Evolutionary conservation across 2,888 invertebrate genomes (phyloP).

Genomic region (Drosophila phalerata): DNA sequence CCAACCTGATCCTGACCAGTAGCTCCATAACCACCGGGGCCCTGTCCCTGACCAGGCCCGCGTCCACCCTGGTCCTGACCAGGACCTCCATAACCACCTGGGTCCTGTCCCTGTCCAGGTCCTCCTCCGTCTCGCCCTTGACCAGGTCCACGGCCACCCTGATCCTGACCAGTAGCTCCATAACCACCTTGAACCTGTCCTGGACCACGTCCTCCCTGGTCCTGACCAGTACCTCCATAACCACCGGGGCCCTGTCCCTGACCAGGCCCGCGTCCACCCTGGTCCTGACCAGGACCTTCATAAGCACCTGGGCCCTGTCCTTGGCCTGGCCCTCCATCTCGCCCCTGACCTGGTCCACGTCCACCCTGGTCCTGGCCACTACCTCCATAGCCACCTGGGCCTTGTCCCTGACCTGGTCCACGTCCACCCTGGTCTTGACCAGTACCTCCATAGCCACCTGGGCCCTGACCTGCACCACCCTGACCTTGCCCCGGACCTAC

Average conservation of each 20-base stretch:
- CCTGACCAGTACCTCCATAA: neutral
- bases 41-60: slow-evolving; percentile 4
- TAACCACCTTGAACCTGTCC: neutral
- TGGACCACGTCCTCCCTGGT: slow-evolving; percentile 1
- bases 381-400: neutral
- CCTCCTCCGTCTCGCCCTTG: slow-evolving; percentile 2
- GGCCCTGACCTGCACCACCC: neutral
- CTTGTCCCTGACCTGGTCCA: slow-evolving; percentile 2
- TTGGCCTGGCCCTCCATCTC: neutral
- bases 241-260: neutral
- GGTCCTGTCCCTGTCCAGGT: neutral
- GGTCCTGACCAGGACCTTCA: neutral
- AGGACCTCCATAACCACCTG: neutral
- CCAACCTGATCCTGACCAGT: neutral
- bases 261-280: neutral
- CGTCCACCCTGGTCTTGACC: slow-evolving; percentile 1
- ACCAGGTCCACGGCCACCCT: neutral
- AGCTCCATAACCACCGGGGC: neutral
- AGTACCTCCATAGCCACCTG: neutral
- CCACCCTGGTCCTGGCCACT: neutral
- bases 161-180: neutral
- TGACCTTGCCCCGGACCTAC: neutral
- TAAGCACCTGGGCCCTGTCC: neutral
- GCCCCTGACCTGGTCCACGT: neutral
- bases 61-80: neutral